Percentiles rank a stretch among this genome's conserved stretches.
Conservation (phyloP, 2,888 invertebrate genomes). For the Ditula angustiorana region DNA sequence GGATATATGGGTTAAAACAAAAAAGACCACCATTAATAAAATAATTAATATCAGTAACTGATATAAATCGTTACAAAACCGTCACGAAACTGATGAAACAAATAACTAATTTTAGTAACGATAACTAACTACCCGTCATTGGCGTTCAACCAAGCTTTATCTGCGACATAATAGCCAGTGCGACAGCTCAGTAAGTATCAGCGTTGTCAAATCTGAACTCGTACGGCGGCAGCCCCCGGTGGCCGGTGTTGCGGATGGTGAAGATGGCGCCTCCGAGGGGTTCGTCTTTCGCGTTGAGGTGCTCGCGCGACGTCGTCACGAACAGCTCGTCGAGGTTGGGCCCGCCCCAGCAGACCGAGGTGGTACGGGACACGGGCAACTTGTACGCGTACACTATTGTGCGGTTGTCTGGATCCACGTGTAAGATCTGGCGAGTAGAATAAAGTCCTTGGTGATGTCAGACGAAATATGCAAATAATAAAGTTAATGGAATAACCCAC, state of each 20-base stretch:
- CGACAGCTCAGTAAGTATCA: constrained; percentile 52
- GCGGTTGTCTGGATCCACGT: constrained; percentile 80
- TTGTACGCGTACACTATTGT: constrained; percentile 77
- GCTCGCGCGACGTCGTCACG: constrained; percentile 82
- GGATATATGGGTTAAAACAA: no score
- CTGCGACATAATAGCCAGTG: no score
- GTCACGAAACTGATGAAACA: no score
- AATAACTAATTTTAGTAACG: no score
- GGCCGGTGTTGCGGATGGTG: constrained; percentile 66
- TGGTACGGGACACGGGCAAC: constrained; percentile 84
- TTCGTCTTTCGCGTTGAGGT: constrained; percentile 47
- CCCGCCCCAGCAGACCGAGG: constrained; percentile 89
- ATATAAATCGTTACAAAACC: no score
- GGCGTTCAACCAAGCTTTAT: no score
- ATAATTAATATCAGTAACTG: no score
- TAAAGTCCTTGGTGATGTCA: background rate
- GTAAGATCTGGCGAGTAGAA: constrained; percentile 76
- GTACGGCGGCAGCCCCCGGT: constrained; percentile 56
- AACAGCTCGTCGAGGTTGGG: constrained; percentile 86
- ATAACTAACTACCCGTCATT: no score
- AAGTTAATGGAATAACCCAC: no score
- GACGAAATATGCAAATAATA: no score
- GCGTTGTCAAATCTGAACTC: constrained; percentile 64
- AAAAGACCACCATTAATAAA: no score
- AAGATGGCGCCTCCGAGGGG: constrained; percentile 70